Percentiles rank a stretch among this genome's conserved stretches.
phyloP scores from a whole-genome alignment of 2,888 invertebrate species.

The Cryptops parisi region DNA sequence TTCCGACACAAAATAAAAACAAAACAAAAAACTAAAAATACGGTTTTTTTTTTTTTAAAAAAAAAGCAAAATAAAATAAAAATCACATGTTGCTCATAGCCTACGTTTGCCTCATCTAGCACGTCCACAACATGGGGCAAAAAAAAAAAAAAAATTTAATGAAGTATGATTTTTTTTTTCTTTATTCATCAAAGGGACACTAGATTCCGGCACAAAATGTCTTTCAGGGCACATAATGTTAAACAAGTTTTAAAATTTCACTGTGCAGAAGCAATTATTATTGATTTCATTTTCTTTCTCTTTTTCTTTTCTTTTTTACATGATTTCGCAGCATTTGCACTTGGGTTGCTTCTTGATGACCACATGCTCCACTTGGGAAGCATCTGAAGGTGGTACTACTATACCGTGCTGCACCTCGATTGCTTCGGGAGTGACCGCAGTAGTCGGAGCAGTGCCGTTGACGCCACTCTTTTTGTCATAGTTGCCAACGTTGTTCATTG shows the following conservation, averaged over 20 bases:
- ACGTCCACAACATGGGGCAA: too few relatives aligned
- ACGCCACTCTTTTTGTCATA: slow-evolving; percentile 17
- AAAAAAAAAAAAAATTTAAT: too few relatives aligned
- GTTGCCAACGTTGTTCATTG: background rate
- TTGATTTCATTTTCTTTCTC: background rate
- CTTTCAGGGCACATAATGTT: too few relatives aligned
- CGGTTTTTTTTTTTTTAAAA: background rate
- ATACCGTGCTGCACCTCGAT: slow-evolving; percentile 57
- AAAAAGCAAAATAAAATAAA: too few relatives aligned
- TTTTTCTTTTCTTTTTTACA: slow-evolving; percentile 9
- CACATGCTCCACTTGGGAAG: slow-evolving; percentile 72
- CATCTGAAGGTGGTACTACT: slow-evolving; percentile 44
- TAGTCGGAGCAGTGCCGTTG: slow-evolving; percentile 21
- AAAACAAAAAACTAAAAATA: too few relatives aligned
- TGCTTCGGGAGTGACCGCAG: slow-evolving; percentile 31
- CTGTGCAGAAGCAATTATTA: background rate
- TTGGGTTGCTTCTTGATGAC: slow-evolving; percentile 89
- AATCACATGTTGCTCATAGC: too few relatives aligned
- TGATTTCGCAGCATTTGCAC: slow-evolving; percentile 69
- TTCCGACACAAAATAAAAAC: too few relatives aligned
- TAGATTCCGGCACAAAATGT: too few relatives aligned
- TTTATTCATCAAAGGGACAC: background rate
- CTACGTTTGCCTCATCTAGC: too few relatives aligned
- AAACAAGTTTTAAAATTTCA: background rate
- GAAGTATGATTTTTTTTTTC: background rate